phyloP scores from a whole-genome alignment of 2,888 invertebrate genomes.

The Thera britannica region DNA sequence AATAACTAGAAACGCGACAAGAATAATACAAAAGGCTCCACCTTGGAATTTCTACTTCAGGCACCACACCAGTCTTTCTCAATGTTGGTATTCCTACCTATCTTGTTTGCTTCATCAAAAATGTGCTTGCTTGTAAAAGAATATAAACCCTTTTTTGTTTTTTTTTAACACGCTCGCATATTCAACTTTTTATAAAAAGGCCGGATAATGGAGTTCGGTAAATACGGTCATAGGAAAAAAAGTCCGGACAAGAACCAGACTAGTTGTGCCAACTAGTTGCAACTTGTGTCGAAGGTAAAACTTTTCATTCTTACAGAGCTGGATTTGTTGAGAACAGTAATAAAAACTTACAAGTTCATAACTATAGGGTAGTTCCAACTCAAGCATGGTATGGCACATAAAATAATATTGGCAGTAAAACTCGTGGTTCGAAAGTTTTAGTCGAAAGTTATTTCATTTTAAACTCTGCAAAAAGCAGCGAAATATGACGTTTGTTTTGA shows the following conservation, averaged over 20 bases:
- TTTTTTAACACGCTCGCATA: neutral
- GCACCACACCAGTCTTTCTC: too few relatives aligned
- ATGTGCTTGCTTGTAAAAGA: too few relatives aligned
- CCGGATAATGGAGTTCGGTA: neutral
- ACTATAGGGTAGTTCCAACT: neutral
- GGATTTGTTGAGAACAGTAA: constrained; percentile 8
- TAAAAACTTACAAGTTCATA: constrained; percentile 5
- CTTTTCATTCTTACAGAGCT: constrained; percentile 6
- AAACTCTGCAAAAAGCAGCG: neutral
- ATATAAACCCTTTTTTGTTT: too few relatives aligned
- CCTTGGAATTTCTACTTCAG: too few relatives aligned
- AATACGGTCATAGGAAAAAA: neutral
- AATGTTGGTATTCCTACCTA: too few relatives aligned
- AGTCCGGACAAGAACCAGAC: neutral
- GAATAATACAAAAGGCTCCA: too few relatives aligned
- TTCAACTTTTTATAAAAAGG: neutral
- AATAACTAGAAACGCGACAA: too few relatives aligned
- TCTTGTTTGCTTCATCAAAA: too few relatives aligned
- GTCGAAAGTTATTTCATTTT: neutral
- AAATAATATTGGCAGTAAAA: neutral
- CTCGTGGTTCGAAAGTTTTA: neutral
- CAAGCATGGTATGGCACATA: neutral
- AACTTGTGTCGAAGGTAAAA: neutral
- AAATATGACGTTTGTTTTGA: too few relatives aligned
- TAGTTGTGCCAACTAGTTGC: neutral